These are phyloP conservation scores for Microcebus ravelobensis DNA, from an alignment of 2,113 vertebrate genomes.

Conservation along the genomic window DNA sequence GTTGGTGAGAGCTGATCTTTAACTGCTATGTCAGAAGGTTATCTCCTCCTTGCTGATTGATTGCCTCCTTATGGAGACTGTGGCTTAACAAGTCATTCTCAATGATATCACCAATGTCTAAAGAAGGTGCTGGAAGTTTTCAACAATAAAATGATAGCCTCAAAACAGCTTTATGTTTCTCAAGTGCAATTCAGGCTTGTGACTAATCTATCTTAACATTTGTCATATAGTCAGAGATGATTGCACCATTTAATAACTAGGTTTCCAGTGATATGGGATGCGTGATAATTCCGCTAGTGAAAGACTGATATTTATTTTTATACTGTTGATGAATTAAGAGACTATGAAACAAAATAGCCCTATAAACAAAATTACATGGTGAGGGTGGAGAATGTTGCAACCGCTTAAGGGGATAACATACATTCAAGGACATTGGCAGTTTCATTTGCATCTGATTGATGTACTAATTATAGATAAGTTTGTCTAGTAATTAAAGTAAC, in stretches of 20 bases:
- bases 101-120: neutral
- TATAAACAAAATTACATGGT: slow-evolving; percentile 62
- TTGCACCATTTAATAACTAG: slow-evolving; percentile 10
- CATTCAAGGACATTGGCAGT: slow-evolving; percentile 32
- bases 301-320: slow-evolving; percentile 64
- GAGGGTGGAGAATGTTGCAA: neutral
- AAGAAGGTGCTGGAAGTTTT: neutral
- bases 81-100: neutral
- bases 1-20: neutral
- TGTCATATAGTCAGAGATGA: neutral
- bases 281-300: slow-evolving; percentile 23
- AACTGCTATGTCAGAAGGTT: neutral
- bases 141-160: slow-evolving; percentile 22
- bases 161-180: slow-evolving; percentile 11
- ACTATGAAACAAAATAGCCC: slow-evolving; percentile 49
- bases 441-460: slow-evolving; percentile 66
- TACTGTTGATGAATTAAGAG: slow-evolving; percentile 63
- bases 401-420: slow-evolving; percentile 8
- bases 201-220: neutral
- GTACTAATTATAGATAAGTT: slow-evolving; percentile 62
- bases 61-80: neutral
- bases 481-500: slow-evolving; percentile 67
- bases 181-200: neutral
- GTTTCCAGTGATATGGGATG: slow-evolving; percentile 9
- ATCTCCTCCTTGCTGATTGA: neutral